Conservation (phyloP, 2,113 vertebrate species). For the Candoia aspera region DNA sequence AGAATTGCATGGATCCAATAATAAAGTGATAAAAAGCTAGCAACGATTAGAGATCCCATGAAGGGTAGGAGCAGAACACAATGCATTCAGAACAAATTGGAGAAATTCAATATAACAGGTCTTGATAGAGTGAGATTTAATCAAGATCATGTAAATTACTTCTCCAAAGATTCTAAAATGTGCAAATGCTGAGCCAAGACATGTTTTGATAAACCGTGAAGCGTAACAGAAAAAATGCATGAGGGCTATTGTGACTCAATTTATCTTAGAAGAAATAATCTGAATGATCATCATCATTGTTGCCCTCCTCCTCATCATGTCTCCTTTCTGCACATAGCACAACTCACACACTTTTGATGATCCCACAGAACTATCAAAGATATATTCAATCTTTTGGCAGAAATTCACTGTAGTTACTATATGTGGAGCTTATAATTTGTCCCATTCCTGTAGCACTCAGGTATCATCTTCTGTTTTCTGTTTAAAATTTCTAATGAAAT, state of each 20-base stretch:
- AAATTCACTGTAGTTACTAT: conserved; percentile 29
- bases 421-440: neutral
- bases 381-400: neutral
- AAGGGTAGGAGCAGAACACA: conserved; percentile 37
- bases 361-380: neutral
- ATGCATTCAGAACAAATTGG: conserved; percentile 47
- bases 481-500: neutral
- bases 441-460: conserved; percentile 8
- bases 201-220: conserved; percentile 39
- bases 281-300: neutral
- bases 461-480: neutral
- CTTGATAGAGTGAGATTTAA: conserved; percentile 49
- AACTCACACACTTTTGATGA: neutral
- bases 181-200: conserved; percentile 36
- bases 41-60: conserved; percentile 43
- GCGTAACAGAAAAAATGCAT: conserved; percentile 20
- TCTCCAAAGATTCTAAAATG: conserved; percentile 38
- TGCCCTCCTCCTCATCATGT: neutral
- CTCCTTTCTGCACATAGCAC: neutral
- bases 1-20: conserved; percentile 47
- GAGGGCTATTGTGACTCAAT: conserved; percentile 19
- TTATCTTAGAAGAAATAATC: conserved; percentile 8
- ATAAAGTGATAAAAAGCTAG: conserved; percentile 51
- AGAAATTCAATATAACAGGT: conserved; percentile 55
- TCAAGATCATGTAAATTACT: neutral